These are phyloP conservation scores for Coracopsis vasa DNA, from an alignment of 2,113 vertebrate species.

Conservation along the genomic window DNA sequence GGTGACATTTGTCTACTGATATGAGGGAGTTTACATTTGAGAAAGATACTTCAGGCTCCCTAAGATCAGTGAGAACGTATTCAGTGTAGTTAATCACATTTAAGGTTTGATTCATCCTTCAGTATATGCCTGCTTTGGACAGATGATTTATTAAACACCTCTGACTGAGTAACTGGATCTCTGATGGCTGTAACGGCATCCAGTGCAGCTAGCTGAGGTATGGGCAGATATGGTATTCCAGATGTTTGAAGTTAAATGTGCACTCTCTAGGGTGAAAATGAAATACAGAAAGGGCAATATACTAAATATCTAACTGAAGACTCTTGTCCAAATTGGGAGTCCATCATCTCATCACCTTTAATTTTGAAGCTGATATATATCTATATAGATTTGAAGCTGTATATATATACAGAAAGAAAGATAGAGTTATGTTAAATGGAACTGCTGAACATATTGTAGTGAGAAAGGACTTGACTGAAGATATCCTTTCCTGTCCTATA, in stretches of 20 bases:
- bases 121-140: not conserved
- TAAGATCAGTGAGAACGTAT: not conserved
- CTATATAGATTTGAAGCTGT: too few species aligned
- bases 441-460: not conserved
- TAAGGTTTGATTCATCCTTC: not conserved
- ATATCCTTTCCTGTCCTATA: not conserved
- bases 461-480: not conserved
- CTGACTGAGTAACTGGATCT: not conserved
- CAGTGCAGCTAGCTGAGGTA: not conserved
- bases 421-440: not conserved
- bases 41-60: not conserved
- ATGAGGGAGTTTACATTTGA: not conserved
- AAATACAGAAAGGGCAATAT: not conserved
- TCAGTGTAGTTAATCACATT: not conserved
- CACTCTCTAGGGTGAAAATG: not conserved
- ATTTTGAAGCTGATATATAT: not conserved
- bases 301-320: not conserved
- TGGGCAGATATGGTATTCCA: not conserved
- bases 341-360: not conserved
- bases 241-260: not conserved
- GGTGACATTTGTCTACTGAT: not conserved
- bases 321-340: not conserved
- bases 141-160: not conserved
- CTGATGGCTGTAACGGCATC: not conserved
- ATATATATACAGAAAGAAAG: not conserved